Base-by-base conservation (phyloP, 2,797 vertebrate species). In the Phrynocephalus vlangalii region DNA sequence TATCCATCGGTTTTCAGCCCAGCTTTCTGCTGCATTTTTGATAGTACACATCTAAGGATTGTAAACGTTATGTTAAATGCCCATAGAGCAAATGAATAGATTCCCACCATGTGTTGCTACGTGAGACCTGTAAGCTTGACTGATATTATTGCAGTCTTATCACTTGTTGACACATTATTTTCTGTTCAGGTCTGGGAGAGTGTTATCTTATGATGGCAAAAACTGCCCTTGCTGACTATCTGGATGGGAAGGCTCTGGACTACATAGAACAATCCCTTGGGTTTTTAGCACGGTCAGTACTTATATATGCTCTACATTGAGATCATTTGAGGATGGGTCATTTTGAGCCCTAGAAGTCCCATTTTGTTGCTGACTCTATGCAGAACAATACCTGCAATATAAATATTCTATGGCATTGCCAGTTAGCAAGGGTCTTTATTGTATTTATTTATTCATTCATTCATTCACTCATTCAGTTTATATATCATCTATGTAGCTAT, bases 201-300 rank as follows among this genome's bases (percentile, higher is more conserved):
- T 99, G 99, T 86, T 97, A 98, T 79, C 94, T 99, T 71, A 96
- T 98, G 94, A 91, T 99, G 94, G 98, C 98, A 78, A 98, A 96
- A 95, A 92, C 94, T 89, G 97, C 98, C 81, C 95, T 99, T 91
- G 96, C 96, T 30, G 97, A 98, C 94, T 99, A 96, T 92, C 96
- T 99, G 92, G 99, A 99, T 91, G 98, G 97, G 38, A 98, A 97
- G 95, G 98, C 98, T 87, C 89, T 99, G 89, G 97, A 97, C 94
- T 96, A 97, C 86, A 94, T 99, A 95, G 97, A 99, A 91, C 96
- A 97, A 92, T 97, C 98, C 13, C 97, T 99, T 94, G 93, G 96
- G 60, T 98, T 97, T 95, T 98, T 99, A 83, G 98, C 97, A 87
- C 97, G 97, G 99, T 98, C 96, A 83, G 97, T 97, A 92, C 87